phyloP scores from a whole-genome alignment of 2,113 vertebrate genomes.

The Callithrix jacchus region DNA sequence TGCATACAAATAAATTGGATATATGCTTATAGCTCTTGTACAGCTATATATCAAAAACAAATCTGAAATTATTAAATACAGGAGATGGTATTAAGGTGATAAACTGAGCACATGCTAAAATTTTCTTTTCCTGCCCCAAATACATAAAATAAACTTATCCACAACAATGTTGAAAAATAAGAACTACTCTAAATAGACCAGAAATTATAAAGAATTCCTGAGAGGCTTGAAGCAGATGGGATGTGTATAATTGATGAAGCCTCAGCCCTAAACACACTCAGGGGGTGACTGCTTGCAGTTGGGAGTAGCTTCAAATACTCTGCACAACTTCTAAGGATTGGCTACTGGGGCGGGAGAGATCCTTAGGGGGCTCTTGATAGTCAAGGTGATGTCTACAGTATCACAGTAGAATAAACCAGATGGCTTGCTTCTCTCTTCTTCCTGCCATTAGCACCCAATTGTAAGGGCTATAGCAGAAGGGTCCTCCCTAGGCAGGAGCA shows the following conservation, averaged over 20 bases:
- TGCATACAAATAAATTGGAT: neutral
- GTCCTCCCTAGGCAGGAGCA: neutral
- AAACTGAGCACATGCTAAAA: neutral
- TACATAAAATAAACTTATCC: slow-evolving; percentile 29
- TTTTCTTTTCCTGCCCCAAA: slow-evolving; percentile 2
- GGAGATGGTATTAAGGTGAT: slow-evolving; percentile 46
- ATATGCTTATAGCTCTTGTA: neutral
- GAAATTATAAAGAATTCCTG: slow-evolving; percentile 41
- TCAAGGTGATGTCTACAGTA: neutral
- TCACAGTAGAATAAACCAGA: neutral
- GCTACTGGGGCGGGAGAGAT: neutral
- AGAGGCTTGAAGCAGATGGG: slow-evolving; percentile 53
- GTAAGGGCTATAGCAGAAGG: neutral
- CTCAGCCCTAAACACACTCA: neutral
- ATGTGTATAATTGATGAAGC: slow-evolving; percentile 49
- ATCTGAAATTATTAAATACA: slow-evolving; percentile 55
- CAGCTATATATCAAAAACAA: slow-evolving; percentile 48
- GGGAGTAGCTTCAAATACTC: neutral
- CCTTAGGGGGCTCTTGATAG: neutral
- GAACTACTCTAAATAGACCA: neutral
- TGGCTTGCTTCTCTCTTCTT: neutral
- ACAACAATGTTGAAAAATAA: slow-evolving; percentile 10
- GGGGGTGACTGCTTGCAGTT: neutral
- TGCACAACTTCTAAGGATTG: neutral
- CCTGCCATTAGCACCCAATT: neutral